These are phyloP conservation scores for Drosophila setosimentum DNA, from an alignment of 2,888 invertebrate genomes.

Conservation along the genomic window DNA sequence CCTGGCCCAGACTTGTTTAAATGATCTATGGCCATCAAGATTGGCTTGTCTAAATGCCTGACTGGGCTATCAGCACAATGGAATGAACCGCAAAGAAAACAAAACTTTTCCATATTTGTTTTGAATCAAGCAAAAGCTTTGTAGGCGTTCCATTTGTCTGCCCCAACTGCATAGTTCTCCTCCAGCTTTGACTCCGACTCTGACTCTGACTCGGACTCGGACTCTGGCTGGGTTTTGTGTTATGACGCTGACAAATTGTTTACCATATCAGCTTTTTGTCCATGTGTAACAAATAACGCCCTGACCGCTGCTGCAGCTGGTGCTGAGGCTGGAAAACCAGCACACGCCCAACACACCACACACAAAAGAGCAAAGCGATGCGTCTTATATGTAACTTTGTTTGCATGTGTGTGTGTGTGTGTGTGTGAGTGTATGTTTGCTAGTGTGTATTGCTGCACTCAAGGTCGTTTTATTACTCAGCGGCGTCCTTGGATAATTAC, in stretches of 20 bases:
- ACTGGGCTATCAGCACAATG: slow-evolving; percentile 27
- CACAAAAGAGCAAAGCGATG: slow-evolving; percentile 51
- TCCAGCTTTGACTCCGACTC: neutral
- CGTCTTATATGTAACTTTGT: slow-evolving; percentile 36
- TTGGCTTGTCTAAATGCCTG: slow-evolving; percentile 58
- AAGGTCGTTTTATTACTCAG: slow-evolving; percentile 82
- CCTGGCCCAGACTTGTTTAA: slow-evolving; percentile 6
- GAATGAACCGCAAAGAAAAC: slow-evolving; percentile 33
- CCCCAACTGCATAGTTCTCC: slow-evolving; percentile 38
- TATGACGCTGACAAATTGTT: slow-evolving; percentile 78
- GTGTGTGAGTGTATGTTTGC: slow-evolving; percentile 18
- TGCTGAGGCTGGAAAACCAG: slow-evolving; percentile 13
- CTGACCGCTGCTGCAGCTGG: slow-evolving; percentile 41
- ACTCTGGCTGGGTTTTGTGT: slow-evolving; percentile 30
- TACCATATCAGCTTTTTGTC: slow-evolving; percentile 76
- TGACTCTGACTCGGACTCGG: slow-evolving; percentile 2
- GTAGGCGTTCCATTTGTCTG: slow-evolving; percentile 62
- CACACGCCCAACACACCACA: slow-evolving; percentile 66
- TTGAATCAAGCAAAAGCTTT: slow-evolving; percentile 47
- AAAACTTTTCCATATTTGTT: slow-evolving; percentile 60
- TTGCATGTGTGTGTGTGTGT: slow-evolving; percentile 11
- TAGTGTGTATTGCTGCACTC: slow-evolving; percentile 67
- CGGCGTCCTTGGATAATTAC: slow-evolving; percentile 83
- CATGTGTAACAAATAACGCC: slow-evolving; percentile 75
- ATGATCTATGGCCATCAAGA: slow-evolving; percentile 62